Evolutionary conservation across 2,797 vertebrate species (phyloP).

Genomic region (Ispidina picta): DNA sequence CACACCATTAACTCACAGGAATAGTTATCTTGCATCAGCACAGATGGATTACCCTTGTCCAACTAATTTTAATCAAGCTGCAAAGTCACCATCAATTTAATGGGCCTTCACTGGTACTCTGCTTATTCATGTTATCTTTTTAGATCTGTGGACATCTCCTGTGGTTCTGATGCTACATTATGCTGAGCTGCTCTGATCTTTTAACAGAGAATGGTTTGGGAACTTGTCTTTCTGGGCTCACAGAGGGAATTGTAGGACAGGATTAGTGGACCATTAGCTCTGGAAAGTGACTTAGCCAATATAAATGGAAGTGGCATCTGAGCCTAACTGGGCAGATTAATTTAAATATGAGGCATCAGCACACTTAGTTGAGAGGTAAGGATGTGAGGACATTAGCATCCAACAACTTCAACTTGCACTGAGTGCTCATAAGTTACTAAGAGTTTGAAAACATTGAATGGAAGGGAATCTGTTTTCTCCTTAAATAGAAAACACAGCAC

Average conservation of each 20-base stretch:
- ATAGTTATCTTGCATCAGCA: conserved; percentile 33
- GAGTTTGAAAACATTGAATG: neutral
- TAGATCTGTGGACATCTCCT: neutral
- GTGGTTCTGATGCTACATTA: conserved; percentile 5
- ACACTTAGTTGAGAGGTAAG: neutral
- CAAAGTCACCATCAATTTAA: conserved; percentile 34
- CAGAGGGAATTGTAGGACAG: neutral
- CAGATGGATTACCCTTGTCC: conserved; percentile 47
- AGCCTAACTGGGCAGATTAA: neutral
- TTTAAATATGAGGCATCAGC: neutral
- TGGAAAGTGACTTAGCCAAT: neutral
- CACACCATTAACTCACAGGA: conserved; percentile 50
- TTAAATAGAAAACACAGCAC: neutral
- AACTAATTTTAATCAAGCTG: conserved; percentile 25
- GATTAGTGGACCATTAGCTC: conserved; percentile 32
- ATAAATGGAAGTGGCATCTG: neutral
- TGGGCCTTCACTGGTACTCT: neutral
- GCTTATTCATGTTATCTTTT: conserved; percentile 4
- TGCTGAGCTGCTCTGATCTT: neutral
- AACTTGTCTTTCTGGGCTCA: neutral
- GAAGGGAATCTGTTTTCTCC: neutral
- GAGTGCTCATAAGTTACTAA: neutral
- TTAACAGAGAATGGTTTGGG: neutral
- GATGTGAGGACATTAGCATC: neutral
- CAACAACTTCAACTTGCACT: neutral